phyloP scores from a whole-genome alignment of 2,888 invertebrate species.

The Syrphus vitripennis region DNA sequence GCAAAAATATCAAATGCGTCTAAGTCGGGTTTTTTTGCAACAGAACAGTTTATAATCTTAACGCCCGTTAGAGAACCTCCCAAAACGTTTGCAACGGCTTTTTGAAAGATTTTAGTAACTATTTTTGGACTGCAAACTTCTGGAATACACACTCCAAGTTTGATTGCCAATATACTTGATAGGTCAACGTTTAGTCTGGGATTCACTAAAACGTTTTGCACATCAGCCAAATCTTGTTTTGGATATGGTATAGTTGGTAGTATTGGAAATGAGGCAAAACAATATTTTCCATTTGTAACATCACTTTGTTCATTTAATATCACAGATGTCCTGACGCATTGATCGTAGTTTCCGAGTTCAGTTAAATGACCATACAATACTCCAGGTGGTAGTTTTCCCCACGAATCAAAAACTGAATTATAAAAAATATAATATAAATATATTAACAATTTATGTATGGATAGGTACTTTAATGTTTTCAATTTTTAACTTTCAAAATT shows the following conservation, averaged over 20 bases:
- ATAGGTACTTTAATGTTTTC: not conserved
- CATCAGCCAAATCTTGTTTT: not conserved
- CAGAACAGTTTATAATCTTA: not conserved
- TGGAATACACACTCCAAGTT: conserved; percentile 70
- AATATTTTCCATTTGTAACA: conserved; percentile 75
- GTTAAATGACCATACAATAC: conserved; percentile 74
- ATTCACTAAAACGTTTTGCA: not conserved
- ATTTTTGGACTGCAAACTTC: conserved; percentile 45
- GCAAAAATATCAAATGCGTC: conserved; percentile 29
- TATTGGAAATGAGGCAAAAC: conserved; percentile 26
- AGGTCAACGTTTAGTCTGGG: not conserved
- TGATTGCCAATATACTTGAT: not conserved
- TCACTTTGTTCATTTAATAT: conserved; percentile 33
- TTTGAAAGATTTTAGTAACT: conserved; percentile 43
- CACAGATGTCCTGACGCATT: conserved; percentile 74
- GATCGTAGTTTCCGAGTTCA: conserved; percentile 76
- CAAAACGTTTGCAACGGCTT: not conserved
- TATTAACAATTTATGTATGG: not conserved
- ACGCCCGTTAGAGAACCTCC: conserved; percentile 28
- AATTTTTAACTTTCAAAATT: no score
- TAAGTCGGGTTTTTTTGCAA: conserved; percentile 5
- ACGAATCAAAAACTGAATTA: conserved; percentile 77
- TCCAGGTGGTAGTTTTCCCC: conserved; percentile 76
- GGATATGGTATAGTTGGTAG: conserved; percentile 61
- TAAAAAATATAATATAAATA: not conserved